Evolutionary conservation across 1,140 invertebrate species (phyloP).

Genomic region (honey bee (Apis mellifera)): Amel_HAv3.1 CM009938.2:3162501-3163000

Average conservation of each 20-base stretch:
- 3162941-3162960: slow-evolving; percentile 66
- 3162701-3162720: too few species aligned
- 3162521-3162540: slow-evolving; percentile 14
- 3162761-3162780: not conserved
- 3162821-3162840: slow-evolving; percentile 52
- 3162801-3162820: slow-evolving; percentile 40
- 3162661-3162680: not conserved
- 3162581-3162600: slow-evolving; percentile 79
- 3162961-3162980: slow-evolving; percentile 61
- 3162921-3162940: slow-evolving; percentile 23
- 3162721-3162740: not conserved
- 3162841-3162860: slow-evolving; percentile 50
- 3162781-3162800: slow-evolving; percentile 22
- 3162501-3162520: slow-evolving; percentile 60
- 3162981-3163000: slow-evolving; percentile 54
- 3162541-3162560: slow-evolving; percentile 33
- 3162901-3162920: too few species aligned
- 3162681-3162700: too few species aligned
- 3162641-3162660: slow-evolving; percentile 47
- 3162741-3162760: not conserved
- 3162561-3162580: slow-evolving; percentile 77
- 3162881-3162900: slow-evolving; percentile 25
- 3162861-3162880: slow-evolving; percentile 62
- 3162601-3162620: slow-evolving; percentile 79
- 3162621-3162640: slow-evolving; percentile 70